Evolutionary conservation across 2,797 vertebrate species (phyloP).

Genomic region (Galago senegalensis): DNA sequence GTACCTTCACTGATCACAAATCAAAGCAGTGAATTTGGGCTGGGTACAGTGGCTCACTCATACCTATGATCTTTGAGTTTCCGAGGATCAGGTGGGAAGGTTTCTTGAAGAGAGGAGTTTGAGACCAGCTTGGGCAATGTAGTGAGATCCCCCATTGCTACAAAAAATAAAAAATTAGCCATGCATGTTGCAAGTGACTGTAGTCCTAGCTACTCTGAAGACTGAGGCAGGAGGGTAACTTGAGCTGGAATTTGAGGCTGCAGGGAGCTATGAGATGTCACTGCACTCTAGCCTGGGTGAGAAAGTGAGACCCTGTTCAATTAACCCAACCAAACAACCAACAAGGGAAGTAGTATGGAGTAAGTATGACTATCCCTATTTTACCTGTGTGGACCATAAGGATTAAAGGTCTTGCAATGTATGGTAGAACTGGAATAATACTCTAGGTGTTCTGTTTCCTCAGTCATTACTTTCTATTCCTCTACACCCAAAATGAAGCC

Average conservation of each 20-base stretch:
- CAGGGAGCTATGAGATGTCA: background rate
- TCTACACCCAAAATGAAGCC: background rate
- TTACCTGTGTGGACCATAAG: background rate
- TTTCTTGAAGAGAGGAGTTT: background rate
- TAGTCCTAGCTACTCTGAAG: background rate
- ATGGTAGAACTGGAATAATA: background rate
- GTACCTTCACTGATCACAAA: background rate
- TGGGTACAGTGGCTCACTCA: background rate
- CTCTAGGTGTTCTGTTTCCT: background rate
- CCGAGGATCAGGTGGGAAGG: background rate
- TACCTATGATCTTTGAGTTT: background rate
- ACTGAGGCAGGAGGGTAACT: background rate
- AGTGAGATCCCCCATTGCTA: background rate
- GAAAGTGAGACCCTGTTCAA: background rate
- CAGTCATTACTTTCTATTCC: background rate
- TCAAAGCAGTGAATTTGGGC: background rate
- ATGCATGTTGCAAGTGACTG: background rate
- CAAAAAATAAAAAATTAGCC: background rate
- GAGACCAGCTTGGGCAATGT: background rate
- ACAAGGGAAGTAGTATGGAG: background rate
- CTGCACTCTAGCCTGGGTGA: background rate
- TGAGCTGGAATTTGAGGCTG: background rate
- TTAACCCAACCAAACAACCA: background rate
- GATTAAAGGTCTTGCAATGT: background rate
- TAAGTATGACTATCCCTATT: background rate